Percentiles rank a stretch among this genome's conserved stretches.
Conservation (phyloP, 1,140 invertebrate genomes). For the Ptiloglossa arizonensis region DNA sequence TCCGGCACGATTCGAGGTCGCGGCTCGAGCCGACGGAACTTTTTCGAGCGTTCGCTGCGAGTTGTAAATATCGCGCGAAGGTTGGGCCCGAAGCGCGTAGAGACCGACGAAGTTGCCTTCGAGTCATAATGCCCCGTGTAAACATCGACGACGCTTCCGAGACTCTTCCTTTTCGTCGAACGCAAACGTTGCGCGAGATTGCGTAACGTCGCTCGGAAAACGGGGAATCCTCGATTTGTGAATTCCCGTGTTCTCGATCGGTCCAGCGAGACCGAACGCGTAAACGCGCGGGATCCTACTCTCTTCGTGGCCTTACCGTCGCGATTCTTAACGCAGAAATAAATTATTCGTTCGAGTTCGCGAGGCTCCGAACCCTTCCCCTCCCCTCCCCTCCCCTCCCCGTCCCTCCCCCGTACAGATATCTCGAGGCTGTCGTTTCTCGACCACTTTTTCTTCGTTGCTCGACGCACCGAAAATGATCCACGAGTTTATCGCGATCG, state of each 20-base stretch:
- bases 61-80: background rate
- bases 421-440: conserved; percentile 35
- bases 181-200: background rate
- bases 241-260: conserved; percentile 26
- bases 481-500: conserved; percentile 55
- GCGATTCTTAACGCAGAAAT: no score
- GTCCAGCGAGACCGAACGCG: no score
- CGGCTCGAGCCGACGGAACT: conserved; percentile 32
- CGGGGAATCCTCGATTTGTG: no score
- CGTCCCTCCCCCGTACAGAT: background rate
- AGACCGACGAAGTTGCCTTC: background rate
- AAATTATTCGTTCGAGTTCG: background rate
- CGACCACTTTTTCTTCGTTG: background rate
- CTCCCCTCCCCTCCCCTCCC: no score
- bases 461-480: conserved; percentile 34
- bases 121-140: background rate
- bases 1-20: background rate
- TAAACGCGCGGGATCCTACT: no score
- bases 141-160: background rate
- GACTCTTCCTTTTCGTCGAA: background rate
- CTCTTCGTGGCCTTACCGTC: no score
- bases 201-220: background rate
- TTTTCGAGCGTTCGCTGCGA: background rate
- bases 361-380: conserved; percentile 10
- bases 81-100: no score